Conservation (phyloP, 2,113 vertebrate species). For the Petromus typicus region DNA sequence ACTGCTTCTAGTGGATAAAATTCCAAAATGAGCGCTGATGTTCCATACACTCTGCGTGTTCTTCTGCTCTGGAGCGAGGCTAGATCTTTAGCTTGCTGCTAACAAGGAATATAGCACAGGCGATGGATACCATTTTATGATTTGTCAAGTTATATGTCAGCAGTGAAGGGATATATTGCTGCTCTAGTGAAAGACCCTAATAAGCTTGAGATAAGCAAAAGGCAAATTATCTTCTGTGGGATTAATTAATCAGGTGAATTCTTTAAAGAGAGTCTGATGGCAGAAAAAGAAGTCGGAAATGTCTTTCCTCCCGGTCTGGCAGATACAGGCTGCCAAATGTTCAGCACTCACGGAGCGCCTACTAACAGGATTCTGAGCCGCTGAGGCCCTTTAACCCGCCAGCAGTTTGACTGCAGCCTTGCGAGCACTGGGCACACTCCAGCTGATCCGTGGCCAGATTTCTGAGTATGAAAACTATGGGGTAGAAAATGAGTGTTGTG, state of each 20-base stretch:
- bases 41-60: neutral
- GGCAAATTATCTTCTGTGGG: neutral
- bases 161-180: neutral
- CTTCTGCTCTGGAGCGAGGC: neutral
- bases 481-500: neutral
- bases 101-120: neutral
- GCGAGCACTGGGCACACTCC: neutral
- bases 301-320: neutral
- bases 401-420: neutral
- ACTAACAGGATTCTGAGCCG: neutral
- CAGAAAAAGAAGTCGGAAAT: conserved; percentile 1
- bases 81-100: neutral
- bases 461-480: neutral
- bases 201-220: neutral
- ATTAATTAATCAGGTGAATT: neutral
- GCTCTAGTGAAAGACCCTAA: neutral
- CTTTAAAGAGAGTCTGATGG: neutral
- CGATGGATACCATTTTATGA: neutral
- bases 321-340: neutral
- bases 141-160: neutral
- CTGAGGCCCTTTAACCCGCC: neutral
- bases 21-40: neutral
- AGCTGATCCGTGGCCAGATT: neutral
- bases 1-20: neutral
- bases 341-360: neutral